Conservation (phyloP, 2,797 vertebrate species). For the Muscicapa comitata region DNA sequence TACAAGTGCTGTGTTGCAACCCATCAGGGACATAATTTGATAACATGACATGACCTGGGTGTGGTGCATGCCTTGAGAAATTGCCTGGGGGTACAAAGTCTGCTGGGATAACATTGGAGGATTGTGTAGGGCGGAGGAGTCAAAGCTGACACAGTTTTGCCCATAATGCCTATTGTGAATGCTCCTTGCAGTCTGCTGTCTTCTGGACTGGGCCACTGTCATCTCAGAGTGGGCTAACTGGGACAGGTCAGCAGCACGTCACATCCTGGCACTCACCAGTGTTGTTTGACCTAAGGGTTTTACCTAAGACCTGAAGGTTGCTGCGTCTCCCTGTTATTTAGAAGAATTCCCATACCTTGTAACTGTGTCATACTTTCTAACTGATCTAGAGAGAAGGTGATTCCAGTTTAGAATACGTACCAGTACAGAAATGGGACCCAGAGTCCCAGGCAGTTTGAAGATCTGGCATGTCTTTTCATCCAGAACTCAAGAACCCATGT, state of each 20-base stretch:
- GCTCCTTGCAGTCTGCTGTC: not conserved
- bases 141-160: not conserved
- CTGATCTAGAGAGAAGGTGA: not conserved
- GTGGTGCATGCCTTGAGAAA: not conserved
- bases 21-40: not conserved
- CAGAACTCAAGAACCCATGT: accelerated
- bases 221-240: not conserved
- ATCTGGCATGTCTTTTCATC: not conserved
- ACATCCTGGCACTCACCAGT: not conserved
- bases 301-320: not conserved
- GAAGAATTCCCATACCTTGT: not conserved
- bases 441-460: not conserved
- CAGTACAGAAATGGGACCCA: not conserved
- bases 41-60: not conserved
- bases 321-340: not conserved
- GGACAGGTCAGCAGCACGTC: not conserved
- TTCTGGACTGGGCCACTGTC: not conserved
- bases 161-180: not conserved
- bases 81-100: not conserved
- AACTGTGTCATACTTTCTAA: not conserved
- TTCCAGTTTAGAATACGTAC: not conserved
- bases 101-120: not conserved
- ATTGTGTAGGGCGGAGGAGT: not conserved
- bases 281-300: not conserved
- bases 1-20: not conserved